Percentiles rank a stretch among this genome's conserved stretches.
Conservation (phyloP, 2,113 vertebrate species). For the Hystrix brachyura region DNA sequence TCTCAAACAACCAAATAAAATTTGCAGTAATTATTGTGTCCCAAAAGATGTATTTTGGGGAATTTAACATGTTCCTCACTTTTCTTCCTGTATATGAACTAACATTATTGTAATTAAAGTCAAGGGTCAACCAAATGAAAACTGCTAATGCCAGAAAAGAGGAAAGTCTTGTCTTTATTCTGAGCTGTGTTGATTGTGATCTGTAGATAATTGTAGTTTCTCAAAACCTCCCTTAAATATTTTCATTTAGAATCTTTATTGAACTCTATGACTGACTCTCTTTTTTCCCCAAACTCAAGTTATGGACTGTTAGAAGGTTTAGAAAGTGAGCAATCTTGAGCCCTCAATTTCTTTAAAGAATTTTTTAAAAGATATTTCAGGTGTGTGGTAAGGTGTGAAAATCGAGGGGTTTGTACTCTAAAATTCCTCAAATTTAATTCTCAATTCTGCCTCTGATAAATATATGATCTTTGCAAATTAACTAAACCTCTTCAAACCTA, state of each 20-base stretch:
- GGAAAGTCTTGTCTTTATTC: not conserved
- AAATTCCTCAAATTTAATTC: not conserved
- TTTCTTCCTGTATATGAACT: not conserved
- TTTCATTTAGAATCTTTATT: not conserved
- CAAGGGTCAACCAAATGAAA: constrained; percentile 47
- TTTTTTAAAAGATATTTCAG: not conserved
- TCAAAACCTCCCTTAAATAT: not conserved
- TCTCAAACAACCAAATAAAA: constrained; percentile 55
- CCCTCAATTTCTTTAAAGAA: not conserved
- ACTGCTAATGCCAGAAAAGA: not conserved
- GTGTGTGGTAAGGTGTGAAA: not conserved
- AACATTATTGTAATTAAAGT: not conserved
- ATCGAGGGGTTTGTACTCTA: not conserved
- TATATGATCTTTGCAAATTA: not conserved
- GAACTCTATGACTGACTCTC: not conserved
- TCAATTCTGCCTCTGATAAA: not conserved
- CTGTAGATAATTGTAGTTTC: not conserved
- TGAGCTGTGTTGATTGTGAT: not conserved
- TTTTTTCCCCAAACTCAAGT: not conserved
- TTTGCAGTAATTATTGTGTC: constrained; percentile 28
- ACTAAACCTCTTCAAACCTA: not conserved
- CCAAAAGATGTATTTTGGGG: not conserved
- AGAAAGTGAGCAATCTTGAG: not conserved
- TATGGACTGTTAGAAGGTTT: not conserved
- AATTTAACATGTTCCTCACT: not conserved